phyloP scores from a whole-genome alignment of 2,888 invertebrate genomes.

The Clusia tigrina region DNA sequence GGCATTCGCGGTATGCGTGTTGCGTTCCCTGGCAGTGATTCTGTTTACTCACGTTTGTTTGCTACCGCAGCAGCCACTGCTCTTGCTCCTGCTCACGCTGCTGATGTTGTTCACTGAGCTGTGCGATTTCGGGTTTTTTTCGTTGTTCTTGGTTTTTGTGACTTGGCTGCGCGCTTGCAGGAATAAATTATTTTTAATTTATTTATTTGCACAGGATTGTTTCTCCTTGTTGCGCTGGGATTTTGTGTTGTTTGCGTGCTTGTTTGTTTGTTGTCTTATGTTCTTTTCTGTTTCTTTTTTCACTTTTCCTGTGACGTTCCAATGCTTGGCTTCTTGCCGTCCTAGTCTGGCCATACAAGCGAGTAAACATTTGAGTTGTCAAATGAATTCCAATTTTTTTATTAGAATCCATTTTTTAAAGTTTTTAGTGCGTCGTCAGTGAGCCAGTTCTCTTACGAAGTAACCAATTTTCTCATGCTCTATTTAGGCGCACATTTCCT shows the following conservation, averaged over 20 bases:
- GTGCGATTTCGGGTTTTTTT: constrained; percentile 8
- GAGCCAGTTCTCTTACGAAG: no score
- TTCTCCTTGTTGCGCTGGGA: constrained; percentile 15
- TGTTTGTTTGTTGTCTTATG: constrained; percentile 1
- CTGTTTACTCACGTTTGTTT: constrained; percentile 20
- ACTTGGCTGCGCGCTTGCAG: constrained; percentile 15
- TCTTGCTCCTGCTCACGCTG: background rate
- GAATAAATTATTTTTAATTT: constrained; percentile 36
- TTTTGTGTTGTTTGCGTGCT: constrained; percentile 1
- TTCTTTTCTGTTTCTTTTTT: constrained; percentile 18
- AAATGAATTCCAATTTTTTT: constrained; percentile 19
- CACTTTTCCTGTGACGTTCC: constrained; percentile 35
- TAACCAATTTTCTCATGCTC: no score
- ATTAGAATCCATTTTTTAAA: no score
- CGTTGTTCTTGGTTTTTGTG: constrained; percentile 18
- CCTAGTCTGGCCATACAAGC: background rate
- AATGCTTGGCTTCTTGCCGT: constrained; percentile 16
- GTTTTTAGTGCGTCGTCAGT: no score
- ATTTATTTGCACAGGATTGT: constrained; percentile 30
- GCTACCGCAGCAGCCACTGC: background rate
- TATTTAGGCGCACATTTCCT: no score
- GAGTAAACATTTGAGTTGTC: constrained; percentile 16
- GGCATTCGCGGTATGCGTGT: background rate
- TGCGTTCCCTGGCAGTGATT: constrained; percentile 18
- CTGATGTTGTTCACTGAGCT: constrained; percentile 1